These are phyloP conservation scores for Protaetia brevitarsis DNA, from an alignment of 1,140 invertebrate species.

Conservation along the genomic window DNA sequence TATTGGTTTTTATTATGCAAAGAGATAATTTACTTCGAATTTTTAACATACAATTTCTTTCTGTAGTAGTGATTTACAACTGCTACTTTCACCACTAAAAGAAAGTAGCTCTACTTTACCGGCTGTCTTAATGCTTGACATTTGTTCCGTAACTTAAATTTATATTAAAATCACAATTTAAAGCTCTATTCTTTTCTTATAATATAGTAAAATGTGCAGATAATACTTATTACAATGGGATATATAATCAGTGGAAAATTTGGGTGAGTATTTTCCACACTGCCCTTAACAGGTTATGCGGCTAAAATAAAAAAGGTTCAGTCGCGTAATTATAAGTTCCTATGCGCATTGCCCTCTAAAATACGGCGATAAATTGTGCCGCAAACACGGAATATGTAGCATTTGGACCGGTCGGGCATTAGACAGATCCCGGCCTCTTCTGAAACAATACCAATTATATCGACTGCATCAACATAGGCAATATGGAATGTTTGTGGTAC, in stretches of 20 bases:
- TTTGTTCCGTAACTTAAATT: constrained; percentile 4
- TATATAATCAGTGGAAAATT: constrained; percentile 55
- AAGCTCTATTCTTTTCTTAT: neutral
- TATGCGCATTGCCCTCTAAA: constrained; percentile 49
- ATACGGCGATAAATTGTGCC: constrained; percentile 40
- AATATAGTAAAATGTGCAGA: neutral
- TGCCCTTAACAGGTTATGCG: constrained; percentile 51
- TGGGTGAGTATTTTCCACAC: constrained; percentile 52
- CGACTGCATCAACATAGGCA: constrained; percentile 48
- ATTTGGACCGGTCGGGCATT: constrained; percentile 48
- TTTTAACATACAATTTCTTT: too few relatives aligned
- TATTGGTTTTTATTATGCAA: too few relatives aligned
- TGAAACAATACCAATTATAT: constrained; percentile 46
- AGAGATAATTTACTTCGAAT: too few relatives aligned
- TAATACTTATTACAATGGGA: constrained; percentile 49
- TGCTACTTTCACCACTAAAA: neutral
- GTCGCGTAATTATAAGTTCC: constrained; percentile 49
- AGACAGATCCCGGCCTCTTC: constrained; percentile 44
- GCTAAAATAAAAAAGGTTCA: constrained; percentile 38
- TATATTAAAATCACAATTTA: neutral
- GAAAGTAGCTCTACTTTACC: constrained; percentile 1
- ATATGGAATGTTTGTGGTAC: constrained; percentile 58
- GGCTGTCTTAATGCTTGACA: constrained; percentile 1
- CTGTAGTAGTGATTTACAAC: too few relatives aligned
- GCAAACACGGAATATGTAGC: constrained; percentile 47